Evolutionary conservation across 2,888 invertebrate genomes (phyloP).

Genomic region (Ellobium chinense): DNA sequence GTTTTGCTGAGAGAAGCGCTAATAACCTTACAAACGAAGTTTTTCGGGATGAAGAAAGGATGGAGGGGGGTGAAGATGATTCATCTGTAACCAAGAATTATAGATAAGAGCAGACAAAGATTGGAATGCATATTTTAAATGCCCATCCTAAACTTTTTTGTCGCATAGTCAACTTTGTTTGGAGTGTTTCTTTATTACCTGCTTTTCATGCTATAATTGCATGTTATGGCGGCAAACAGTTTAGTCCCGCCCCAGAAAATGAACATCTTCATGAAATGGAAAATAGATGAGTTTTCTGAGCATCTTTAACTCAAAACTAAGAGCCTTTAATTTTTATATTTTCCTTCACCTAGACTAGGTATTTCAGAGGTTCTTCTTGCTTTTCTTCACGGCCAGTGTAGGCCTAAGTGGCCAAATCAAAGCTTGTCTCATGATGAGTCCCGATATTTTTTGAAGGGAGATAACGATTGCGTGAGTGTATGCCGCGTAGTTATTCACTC

Average conservation of each 20-base stretch:
- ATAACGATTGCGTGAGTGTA: conserved; percentile 31
- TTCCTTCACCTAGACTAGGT: neutral
- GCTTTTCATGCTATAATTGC: neutral
- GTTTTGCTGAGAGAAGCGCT: too few species aligned
- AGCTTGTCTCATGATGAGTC: neutral
- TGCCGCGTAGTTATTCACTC: neutral
- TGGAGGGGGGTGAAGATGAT: too few species aligned
- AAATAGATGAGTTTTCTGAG: conserved; percentile 4
- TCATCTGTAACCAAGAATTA: too few species aligned
- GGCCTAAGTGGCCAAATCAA: neutral
- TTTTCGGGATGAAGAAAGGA: too few species aligned
- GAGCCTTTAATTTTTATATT: neutral
- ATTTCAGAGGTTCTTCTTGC: too few species aligned
- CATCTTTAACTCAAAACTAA: neutral
- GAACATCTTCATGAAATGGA: neutral
- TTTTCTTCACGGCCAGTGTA: too few species aligned
- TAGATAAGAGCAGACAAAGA: too few species aligned
- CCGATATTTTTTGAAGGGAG: neutral
- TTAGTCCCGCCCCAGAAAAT: neutral
- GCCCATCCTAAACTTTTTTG: too few species aligned
- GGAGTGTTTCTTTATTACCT: neutral
- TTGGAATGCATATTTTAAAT: too few species aligned
- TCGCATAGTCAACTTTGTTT: neutral
- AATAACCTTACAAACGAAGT: too few species aligned
- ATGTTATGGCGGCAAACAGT: neutral